phyloP scores from a whole-genome alignment of 2,113 vertebrate species.

The Tachysurus fulvidraco region DNA sequence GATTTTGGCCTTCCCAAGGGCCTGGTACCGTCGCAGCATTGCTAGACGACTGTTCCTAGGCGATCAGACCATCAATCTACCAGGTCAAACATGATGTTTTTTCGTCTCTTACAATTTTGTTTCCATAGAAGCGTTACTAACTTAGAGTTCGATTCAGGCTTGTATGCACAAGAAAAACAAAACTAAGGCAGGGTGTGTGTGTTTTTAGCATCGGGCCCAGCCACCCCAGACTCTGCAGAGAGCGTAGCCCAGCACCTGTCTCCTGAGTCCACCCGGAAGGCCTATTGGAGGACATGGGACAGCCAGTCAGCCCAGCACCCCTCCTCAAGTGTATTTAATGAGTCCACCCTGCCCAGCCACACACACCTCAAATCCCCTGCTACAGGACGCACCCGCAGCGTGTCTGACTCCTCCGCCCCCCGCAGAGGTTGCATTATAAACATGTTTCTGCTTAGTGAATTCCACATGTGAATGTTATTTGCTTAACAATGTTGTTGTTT shows the following conservation, averaged over 20 bases:
- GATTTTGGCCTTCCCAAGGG: constrained; percentile 95
- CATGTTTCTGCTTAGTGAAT: background rate
- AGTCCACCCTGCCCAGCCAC: constrained; percentile 74
- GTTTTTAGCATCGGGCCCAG: constrained; percentile 85
- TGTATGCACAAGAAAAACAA: too few relatives aligned
- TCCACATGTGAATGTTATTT: background rate
- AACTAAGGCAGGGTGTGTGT: background rate
- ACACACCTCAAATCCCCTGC: constrained; percentile 92
- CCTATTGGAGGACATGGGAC: constrained; percentile 93
- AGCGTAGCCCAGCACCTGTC: constrained; percentile 89
- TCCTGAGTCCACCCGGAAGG: constrained; percentile 91
- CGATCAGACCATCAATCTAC: constrained; percentile 95
- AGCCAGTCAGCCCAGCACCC: constrained; percentile 81
- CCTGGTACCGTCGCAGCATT: constrained; percentile 97
- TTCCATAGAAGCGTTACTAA: background rate
- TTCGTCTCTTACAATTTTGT: constrained; percentile 13
- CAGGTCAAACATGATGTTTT: constrained; percentile 72
- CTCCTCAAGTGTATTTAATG: constrained; percentile 88
- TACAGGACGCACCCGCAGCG: constrained; percentile 84
- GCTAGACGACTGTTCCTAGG: constrained; percentile 94
- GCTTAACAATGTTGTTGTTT: background rate
- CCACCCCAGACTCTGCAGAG: constrained; percentile 92
- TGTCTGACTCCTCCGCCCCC: constrained; percentile 92
- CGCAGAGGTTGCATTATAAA: constrained; percentile 81
- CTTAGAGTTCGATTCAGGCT: background rate